Base-by-base conservation (phyloP, 2,888 invertebrate genomes). In the Arrhopalites spinosus region DNA sequence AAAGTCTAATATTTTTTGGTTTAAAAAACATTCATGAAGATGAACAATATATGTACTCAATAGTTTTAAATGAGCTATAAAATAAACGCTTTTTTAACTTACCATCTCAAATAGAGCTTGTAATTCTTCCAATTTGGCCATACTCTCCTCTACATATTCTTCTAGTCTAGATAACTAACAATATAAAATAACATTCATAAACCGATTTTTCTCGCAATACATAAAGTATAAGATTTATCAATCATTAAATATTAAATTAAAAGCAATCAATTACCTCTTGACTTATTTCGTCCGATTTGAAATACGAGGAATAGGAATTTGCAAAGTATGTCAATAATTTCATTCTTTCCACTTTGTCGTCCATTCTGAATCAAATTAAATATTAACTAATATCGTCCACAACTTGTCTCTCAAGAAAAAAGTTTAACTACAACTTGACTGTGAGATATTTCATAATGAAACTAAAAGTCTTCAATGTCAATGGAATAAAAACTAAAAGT, bases 101-200 rank as follows among this genome's bases (percentile, higher is more conserved):
- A 81, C 82, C 77, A 83, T 81, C 78, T 81, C 80, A 78, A 80
- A 81, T 17, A 83, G 74, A 74, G 80, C 78, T 72, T 79, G 79
- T 29, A 81, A 76, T 66, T 83, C 83, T 25, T 83, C 81, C 63
- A 83, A 63, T 64, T 83, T 83, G 2, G 81, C 80, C 50, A 81
- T 75, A 47, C 75, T 78, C 73, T 83, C 83, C 50, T 80, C 78
- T 7, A 83, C 61, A 73, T 78, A 83, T 50, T 81, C 83, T 67
- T 81, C 79, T 56, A 83, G 77, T 59, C 74, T 80, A 13, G 78
- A 76, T 20, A 80, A 77, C 82, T 82, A 29, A n/a, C 73, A 56
- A 73, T 61, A 64, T 20, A 64, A 53, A 17, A 20, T 53, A 20
- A 15, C 53, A 53, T 20, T 53, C 15, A 5, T 53, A 20, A 53